phyloP scores from a whole-genome alignment of 1,140 invertebrate genomes.

The Drosophila santomea region DNA sequence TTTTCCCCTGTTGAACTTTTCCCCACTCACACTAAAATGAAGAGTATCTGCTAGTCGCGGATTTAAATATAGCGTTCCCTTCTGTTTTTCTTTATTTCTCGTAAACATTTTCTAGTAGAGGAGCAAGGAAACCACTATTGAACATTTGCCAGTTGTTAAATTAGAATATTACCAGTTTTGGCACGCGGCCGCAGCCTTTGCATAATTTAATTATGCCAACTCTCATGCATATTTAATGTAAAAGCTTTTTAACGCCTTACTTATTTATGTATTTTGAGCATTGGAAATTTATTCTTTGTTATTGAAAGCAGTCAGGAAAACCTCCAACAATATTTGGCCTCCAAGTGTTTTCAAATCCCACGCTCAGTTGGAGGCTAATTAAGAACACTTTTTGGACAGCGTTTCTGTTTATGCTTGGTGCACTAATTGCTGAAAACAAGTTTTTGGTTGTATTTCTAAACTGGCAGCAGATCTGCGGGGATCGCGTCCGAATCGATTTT shows the following conservation, averaged over 20 bases:
- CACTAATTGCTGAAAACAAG: conserved; percentile 49
- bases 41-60: too few relatives aligned
- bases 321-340: conserved; percentile 33
- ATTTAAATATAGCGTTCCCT: too few relatives aligned
- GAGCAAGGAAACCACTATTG: conserved; percentile 38
- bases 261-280: conserved; percentile 71
- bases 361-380: conserved; percentile 30
- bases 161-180: conserved; percentile 78
- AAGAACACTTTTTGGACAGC: conserved; percentile 12
- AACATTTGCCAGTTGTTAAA: conserved; percentile 75
- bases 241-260: conserved; percentile 71
- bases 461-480: conserved; percentile 20
- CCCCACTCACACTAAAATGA: too few relatives aligned
- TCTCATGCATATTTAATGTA: conserved; percentile 75
- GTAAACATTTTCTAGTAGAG: background rate
- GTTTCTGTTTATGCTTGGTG: conserved; percentile 5
- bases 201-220: conserved; percentile 75
- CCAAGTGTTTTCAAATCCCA: conserved; percentile 15
- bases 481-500: conserved; percentile 42
- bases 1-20: too few relatives aligned
- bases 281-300: conserved; percentile 62
- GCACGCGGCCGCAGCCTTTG: conserved; percentile 72
- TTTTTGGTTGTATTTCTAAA: conserved; percentile 15
- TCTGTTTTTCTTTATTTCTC: background rate
- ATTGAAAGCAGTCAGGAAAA: conserved; percentile 54